Evolutionary conservation across 2,113 vertebrate genomes (phyloP), one percentile per base, ranked within the genome.

Genomic region (Rhabdomys dilectus): DNA sequence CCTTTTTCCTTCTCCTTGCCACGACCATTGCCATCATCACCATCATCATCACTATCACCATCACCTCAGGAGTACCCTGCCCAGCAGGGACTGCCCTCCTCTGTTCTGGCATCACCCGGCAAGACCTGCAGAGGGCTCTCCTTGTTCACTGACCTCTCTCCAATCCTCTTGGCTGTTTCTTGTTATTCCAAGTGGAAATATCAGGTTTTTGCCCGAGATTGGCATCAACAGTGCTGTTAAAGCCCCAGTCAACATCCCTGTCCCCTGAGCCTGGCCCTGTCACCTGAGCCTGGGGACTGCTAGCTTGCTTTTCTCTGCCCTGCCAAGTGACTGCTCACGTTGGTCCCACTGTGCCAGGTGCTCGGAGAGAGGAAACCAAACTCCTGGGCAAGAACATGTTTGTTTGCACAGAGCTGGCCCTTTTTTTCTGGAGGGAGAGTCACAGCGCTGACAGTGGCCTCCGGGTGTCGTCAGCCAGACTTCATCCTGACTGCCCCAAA

Each of bases 121-220:
- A 45, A 80, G 88, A 48, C 96, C 98, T 98, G 96, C 96, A 98
- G 98, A 89, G 98, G 98, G 97, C 96, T 48, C 97, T 95, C 89
- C 94, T 22, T 51, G 75, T 75, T 58, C 87, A 89, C 31, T 58
- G 62, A 93, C 97, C 95, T 77, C 68, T 84, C 48, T 73, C 26
- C 76, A 89, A 31, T 72, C 68, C 45, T 85, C 87, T 75, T 70
- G 80, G 92, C 68, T 36, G 91, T 93, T 93, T 95, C 92, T 95
- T 94, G 72, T 94, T 82, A 88, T 97, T 97, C 73, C 89, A 94
- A 96, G 98, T 98, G 98, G 97, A 98, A 97, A 97, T 97, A 97
- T 95, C 82, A 16, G 81, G 96, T 97, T 97, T 98, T 93, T 93
- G 94, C 81, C 93, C 0, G 73, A 95, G 97, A 98, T 98, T 98